These are phyloP conservation scores for Yponomeuta evonymella DNA, from an alignment of 2,888 invertebrate species.

Conservation along the genomic window DNA sequence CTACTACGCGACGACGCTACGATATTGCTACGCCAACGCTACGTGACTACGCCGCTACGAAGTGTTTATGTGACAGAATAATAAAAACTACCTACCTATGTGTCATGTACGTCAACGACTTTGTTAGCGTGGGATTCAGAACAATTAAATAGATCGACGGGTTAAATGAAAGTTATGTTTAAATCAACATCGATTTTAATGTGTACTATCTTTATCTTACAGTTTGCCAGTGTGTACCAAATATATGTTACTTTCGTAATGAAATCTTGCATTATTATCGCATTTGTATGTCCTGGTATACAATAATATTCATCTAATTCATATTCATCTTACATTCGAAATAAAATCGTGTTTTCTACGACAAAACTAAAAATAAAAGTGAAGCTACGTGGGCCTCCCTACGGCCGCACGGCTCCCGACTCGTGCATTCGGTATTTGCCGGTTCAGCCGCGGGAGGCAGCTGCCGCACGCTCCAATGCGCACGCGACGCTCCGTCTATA, in stretches of 20 bases:
- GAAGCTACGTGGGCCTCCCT: constrained; percentile 22
- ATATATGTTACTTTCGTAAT: no score
- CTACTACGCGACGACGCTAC: background rate
- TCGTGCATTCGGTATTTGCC: constrained; percentile 43
- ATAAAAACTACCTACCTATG: background rate
- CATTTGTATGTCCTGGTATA: no score
- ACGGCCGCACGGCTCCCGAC: constrained; percentile 25
- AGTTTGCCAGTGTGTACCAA: no score
- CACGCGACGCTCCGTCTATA: constrained; percentile 20
- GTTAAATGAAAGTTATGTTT: no score
- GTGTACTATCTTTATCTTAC: no score
- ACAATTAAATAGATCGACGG: no score
- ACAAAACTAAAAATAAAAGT: background rate
- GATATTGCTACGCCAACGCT: background rate
- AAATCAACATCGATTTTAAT: no score
- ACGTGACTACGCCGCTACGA: background rate
- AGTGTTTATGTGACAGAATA: background rate
- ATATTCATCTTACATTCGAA: no score
- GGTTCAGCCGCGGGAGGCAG: constrained; percentile 18
- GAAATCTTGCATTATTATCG: no score
- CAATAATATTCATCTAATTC: no score
- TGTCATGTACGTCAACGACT: background rate
- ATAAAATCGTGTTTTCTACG: no score
- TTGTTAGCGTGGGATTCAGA: background rate
- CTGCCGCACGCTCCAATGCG: constrained; percentile 20